A percentile compares a stretch with the other conserved stretches of the same genome.
Evolutionary conservation across 2,888 invertebrate species (phyloP).

Genomic region (Drosophila neutralis): DNA sequence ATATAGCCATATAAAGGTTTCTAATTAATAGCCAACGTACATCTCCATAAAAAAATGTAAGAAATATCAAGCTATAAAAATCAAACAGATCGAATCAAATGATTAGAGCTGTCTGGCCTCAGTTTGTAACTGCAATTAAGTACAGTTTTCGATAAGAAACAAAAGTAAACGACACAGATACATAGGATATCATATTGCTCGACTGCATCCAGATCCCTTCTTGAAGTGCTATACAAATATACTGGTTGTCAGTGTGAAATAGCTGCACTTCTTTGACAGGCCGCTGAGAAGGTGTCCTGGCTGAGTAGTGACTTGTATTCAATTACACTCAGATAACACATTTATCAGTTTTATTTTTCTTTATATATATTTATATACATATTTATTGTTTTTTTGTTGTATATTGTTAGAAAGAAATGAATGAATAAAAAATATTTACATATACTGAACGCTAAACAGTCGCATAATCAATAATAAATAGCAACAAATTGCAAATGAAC

Average conservation of each 20-base stretch:
- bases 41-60: constrained; percentile 7
- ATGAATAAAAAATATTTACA: constrained; percentile 75
- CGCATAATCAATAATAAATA: constrained; percentile 75
- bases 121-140: neutral
- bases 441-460: constrained; percentile 73
- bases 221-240: neutral
- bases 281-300: neutral
- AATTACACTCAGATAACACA: neutral
- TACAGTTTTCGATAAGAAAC: neutral
- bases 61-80: constrained; percentile 19
- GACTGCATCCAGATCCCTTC: neutral
- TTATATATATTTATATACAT: neutral
- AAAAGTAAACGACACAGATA: neutral
- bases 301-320: neutral
- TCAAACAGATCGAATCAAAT: constrained; percentile 8
- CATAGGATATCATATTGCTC: neutral
- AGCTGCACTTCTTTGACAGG: neutral
- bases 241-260: neutral
- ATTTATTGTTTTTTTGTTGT: constrained; percentile 3
- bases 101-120: neutral
- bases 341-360: neutral
- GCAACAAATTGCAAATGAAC: constrained; percentile 72
- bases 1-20: constrained; percentile 67
- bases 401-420: constrained; percentile 49
- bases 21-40: constrained; percentile 61